phyloP scores from a whole-genome alignment of 2,888 invertebrate species.

The Heterodera filipjevi region DNA sequence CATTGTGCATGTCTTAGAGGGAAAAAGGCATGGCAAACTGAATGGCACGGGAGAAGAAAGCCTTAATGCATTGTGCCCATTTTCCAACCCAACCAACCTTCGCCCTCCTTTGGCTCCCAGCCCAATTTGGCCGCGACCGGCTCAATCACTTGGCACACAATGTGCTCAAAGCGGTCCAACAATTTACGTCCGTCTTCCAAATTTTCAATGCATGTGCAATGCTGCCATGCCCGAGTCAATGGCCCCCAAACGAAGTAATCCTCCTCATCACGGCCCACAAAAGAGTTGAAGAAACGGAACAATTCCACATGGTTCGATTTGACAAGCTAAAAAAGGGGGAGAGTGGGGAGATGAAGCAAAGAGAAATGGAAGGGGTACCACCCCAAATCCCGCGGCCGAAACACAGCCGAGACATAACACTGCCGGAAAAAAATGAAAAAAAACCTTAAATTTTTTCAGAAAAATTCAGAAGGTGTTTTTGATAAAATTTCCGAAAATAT shows the following conservation, averaged over 20 bases:
- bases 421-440: too few species aligned
- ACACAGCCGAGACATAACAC: too few species aligned
- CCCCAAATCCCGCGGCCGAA: too few species aligned
- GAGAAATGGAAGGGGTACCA: too few species aligned
- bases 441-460: too few species aligned
- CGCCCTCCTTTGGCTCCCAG: conserved; percentile 51
- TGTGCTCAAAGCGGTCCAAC: conserved; percentile 44
- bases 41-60: too few species aligned
- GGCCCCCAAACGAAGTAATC: conserved; percentile 89
- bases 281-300: conserved; percentile 79
- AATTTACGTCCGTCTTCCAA: conserved; percentile 40
- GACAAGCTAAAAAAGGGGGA: conserved; percentile 49
- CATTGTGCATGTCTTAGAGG: conserved; percentile 29
- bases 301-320: conserved; percentile 82
- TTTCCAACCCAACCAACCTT: conserved; percentile 47
- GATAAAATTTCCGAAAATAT: too few species aligned
- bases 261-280: conserved; percentile 81
- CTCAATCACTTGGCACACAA: conserved; percentile 50
- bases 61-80: too few species aligned
- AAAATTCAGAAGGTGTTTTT: too few species aligned
- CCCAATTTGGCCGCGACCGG: conserved; percentile 52
- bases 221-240: conserved; percentile 59
- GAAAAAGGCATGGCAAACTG: too few species aligned
- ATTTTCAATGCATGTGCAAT: conserved; percentile 44
- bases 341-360: too few species aligned